Evolutionary conservation across 1,140 invertebrate genomes (phyloP).

Genomic region (Armadillidium nasatum): DNA sequence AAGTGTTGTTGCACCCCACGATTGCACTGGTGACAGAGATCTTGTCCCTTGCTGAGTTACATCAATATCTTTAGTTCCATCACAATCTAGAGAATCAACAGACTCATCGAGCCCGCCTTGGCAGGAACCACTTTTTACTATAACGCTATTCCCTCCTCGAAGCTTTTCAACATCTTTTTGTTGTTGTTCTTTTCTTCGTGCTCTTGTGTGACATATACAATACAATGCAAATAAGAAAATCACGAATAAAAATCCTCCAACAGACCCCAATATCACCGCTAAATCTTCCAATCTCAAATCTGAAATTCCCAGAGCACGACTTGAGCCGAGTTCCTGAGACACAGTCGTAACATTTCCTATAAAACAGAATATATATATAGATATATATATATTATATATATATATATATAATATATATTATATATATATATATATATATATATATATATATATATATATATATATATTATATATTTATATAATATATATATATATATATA

Average conservation of each 20-base stretch:
- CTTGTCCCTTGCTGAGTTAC: constrained; percentile 45
- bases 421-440: no score
- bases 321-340: constrained; percentile 38
- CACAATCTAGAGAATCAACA: constrained; percentile 29
- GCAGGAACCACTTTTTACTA: constrained; percentile 38
- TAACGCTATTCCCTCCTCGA: constrained; percentile 31
- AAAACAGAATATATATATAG: not conserved
- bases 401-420: no score
- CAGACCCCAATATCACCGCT: constrained; percentile 36
- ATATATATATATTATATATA: no score
- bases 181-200: constrained; percentile 33
- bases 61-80: constrained; percentile 33
- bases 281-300: constrained; percentile 39
- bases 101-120: constrained; percentile 32
- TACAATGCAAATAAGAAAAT: constrained; percentile 32
- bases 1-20: constrained; percentile 58
- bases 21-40: constrained; percentile 56
- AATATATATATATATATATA: no score
- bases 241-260: constrained; percentile 40
- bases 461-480: no score
- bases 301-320: constrained; percentile 33
- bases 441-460: no score
- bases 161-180: constrained; percentile 39
- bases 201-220: constrained; percentile 39
- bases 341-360: constrained; percentile 37